Percentiles rank a stretch among this genome's conserved stretches.
Evolutionary conservation across 2,888 invertebrate genomes (phyloP).

Genomic region (Mycalesis mineus): DNA sequence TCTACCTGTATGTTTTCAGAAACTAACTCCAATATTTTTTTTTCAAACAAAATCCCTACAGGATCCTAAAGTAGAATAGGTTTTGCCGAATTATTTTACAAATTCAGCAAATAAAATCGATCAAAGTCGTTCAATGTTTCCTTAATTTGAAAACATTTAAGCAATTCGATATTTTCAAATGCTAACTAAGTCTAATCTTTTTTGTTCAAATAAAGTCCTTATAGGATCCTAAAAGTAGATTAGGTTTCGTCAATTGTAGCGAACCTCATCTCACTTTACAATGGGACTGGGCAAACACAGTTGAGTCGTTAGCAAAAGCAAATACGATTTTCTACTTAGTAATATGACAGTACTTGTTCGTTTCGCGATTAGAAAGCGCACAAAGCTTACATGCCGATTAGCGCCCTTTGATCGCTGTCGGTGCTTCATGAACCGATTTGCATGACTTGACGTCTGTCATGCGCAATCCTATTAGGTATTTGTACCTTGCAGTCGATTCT

Average conservation of each 20-base stretch:
- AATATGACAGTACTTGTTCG: not conserved
- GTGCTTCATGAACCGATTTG: constrained; percentile 40
- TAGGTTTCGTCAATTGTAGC: not conserved
- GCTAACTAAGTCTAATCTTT: no score
- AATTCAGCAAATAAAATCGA: no score
- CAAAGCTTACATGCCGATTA: constrained; percentile 38
- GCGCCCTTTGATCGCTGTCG: constrained; percentile 40
- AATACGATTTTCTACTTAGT: not conserved
- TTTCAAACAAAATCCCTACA: no score
- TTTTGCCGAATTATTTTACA: no score
- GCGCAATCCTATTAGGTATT: not conserved
- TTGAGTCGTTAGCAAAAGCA: not conserved
- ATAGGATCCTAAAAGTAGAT: no score
- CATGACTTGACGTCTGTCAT: constrained; percentile 29
- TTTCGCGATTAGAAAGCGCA: constrained; percentile 31
- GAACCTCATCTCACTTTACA: not conserved
- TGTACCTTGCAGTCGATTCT: not conserved
- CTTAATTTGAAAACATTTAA: no score
- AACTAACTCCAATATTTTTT: no score
- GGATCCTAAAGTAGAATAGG: not conserved
- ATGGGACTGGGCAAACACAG: not conserved
- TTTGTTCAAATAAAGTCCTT: no score
- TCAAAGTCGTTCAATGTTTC: no score
- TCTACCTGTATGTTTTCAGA: no score
- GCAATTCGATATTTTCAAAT: no score